phyloP scores from a whole-genome alignment of 1,140 invertebrate genomes.

The Drosophila tani region DNA sequence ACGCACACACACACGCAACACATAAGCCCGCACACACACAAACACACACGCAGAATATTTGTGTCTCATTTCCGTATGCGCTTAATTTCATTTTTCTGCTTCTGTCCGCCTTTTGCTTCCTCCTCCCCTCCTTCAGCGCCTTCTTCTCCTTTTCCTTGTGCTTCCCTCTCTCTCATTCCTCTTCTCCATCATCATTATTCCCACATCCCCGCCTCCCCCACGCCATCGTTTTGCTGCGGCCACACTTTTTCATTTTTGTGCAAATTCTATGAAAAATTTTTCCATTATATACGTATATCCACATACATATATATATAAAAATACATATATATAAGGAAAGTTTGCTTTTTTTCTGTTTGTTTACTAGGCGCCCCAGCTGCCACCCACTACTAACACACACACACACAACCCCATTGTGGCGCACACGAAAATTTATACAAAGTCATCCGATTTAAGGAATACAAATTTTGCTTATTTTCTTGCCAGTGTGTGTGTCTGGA shows the following conservation, averaged over 20 bases:
- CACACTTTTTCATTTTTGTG: slow-evolving; percentile 84
- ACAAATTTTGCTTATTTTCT: slow-evolving; percentile 84
- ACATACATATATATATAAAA: slow-evolving; percentile 22
- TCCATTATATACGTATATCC: slow-evolving; percentile 74
- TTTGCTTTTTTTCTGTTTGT: slow-evolving; percentile 47
- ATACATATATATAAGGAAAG: slow-evolving; percentile 34
- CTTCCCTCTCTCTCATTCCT: slow-evolving; percentile 28
- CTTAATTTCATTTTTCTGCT: slow-evolving; percentile 80
- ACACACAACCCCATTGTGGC: slow-evolving; percentile 76
- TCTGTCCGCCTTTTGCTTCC: slow-evolving; percentile 46
- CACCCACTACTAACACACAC: slow-evolving; percentile 56
- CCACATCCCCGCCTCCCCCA: slow-evolving; percentile 12
- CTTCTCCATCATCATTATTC: slow-evolving; percentile 58
- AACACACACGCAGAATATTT: slow-evolving; percentile 60
- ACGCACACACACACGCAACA: slow-evolving; percentile 43
- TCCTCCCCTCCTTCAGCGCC: slow-evolving; percentile 7
- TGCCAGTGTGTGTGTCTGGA: slow-evolving; percentile 36
- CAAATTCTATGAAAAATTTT: slow-evolving; percentile 85
- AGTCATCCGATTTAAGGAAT: slow-evolving; percentile 85
- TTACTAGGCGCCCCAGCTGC: slow-evolving; percentile 69
- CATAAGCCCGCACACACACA: slow-evolving; percentile 51
- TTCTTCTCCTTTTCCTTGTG: neutral
- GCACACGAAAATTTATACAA: slow-evolving; percentile 84
- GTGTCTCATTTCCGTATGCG: slow-evolving; percentile 82
- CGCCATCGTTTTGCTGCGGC: slow-evolving; percentile 34